Conservation (phyloP, 2,888 invertebrate genomes). For the Vanessa cardui region DNA sequence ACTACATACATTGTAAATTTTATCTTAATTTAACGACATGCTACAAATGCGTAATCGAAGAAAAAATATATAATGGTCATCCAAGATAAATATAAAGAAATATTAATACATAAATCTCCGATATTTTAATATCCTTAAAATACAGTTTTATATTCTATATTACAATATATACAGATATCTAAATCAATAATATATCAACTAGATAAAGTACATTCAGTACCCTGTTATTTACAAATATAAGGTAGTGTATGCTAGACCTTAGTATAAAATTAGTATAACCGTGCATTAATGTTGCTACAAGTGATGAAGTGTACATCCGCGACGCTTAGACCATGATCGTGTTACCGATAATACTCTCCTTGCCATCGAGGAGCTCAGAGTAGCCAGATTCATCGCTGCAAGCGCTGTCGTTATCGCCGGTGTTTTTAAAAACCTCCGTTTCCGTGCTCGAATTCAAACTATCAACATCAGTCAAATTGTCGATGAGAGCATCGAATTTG, state of each 20-base stretch:
- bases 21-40: constrained; percentile 47
- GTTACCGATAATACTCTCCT: constrained; percentile 76
- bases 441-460: constrained; percentile 70
- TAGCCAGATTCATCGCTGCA: constrained; percentile 96
- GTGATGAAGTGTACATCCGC: constrained; percentile 2
- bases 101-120: constrained; percentile 50
- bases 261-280: constrained; percentile 30
- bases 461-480: constrained; percentile 69
- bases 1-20: constrained; percentile 24
- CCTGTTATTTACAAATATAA: constrained; percentile 59
- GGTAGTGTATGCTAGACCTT: constrained; percentile 34
- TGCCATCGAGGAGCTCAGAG: constrained; percentile 87
- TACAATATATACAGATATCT: constrained; percentile 71
- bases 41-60: constrained; percentile 35
- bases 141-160: constrained; percentile 47
- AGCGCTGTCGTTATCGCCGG: constrained; percentile 89
- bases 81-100: constrained; percentile 35
- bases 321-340: constrained; percentile 73
- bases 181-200: constrained; percentile 63
- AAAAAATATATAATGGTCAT: constrained; percentile 40
- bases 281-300: constrained; percentile 38
- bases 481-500: constrained; percentile 73
- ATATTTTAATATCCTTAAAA: constrained; percentile 36
- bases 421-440: constrained; percentile 76
- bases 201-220: constrained; percentile 58